Percentiles rank a stretch among this genome's conserved stretches.
phyloP scores from a whole-genome alignment of 1,140 invertebrate genomes.

The Aplysia californica region DNA sequence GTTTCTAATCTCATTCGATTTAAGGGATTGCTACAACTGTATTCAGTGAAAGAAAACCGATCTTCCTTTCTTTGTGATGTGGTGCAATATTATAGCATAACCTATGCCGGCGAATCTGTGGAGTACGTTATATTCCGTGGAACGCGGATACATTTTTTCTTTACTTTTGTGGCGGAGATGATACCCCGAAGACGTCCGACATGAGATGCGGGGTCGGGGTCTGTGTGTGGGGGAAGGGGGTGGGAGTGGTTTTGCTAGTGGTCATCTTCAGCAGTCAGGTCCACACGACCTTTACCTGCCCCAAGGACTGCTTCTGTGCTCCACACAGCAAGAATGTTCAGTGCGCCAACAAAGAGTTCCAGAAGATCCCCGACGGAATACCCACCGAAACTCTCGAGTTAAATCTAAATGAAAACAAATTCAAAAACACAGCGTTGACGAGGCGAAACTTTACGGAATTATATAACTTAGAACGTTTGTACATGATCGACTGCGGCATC shows the following conservation, averaged over 20 bases:
- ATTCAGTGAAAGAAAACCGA: no score
- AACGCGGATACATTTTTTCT: no score
- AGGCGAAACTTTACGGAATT: slow-evolving; percentile 58
- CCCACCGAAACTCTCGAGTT: slow-evolving; percentile 58
- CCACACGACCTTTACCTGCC: slow-evolving; percentile 44
- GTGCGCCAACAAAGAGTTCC: slow-evolving; percentile 57
- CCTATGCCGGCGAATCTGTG: no score
- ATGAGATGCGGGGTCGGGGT: slow-evolving; percentile 17
- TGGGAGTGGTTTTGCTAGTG: slow-evolving; percentile 13
- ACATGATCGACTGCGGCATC: slow-evolving; percentile 63
- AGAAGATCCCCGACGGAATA: slow-evolving; percentile 60
- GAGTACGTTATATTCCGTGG: no score
- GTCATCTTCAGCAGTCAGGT: slow-evolving; percentile 14
- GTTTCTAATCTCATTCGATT: no score
- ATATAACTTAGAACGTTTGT: slow-evolving; percentile 56
- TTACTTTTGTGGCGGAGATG: no score
- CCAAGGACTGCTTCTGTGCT: slow-evolving; percentile 62
- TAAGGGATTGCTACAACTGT: no score
- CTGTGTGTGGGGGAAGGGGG: background rate
- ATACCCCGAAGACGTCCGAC: background rate
- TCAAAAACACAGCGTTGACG: slow-evolving; percentile 46
- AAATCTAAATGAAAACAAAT: slow-evolving; percentile 62
- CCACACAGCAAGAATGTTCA: slow-evolving; percentile 59
- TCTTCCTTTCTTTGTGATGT: no score
- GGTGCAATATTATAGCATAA: no score